Percentiles rank a stretch among this genome's conserved stretches.
phyloP scores from a whole-genome alignment of 2,888 invertebrate genomes.

The Lobophora halterata region DNA sequence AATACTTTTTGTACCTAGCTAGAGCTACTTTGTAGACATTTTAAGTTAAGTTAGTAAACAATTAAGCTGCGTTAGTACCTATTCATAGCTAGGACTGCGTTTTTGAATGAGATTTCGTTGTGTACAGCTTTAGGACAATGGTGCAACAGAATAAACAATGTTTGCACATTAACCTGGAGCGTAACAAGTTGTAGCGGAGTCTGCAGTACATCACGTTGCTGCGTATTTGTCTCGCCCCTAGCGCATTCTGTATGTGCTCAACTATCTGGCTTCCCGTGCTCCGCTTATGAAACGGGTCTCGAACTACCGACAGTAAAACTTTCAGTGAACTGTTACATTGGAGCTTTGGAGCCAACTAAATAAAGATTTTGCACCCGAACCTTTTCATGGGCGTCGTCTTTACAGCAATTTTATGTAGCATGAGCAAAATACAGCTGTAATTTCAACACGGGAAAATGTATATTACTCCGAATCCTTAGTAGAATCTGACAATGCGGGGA shows the following conservation, averaged over 20 bases:
- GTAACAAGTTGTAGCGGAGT: constrained; percentile 39
- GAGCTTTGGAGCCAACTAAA: constrained; percentile 68
- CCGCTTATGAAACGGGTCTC: constrained; percentile 59
- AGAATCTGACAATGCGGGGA: constrained; percentile 73
- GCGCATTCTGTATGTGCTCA: constrained; percentile 47
- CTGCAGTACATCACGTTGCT: constrained; percentile 39
- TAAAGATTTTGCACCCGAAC: constrained; percentile 62
- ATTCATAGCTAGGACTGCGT: constrained; percentile 4
- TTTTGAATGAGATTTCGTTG: not conserved
- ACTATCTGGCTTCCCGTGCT: constrained; percentile 48
- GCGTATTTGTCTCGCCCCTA: constrained; percentile 49
- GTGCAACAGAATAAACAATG: constrained; percentile 8
- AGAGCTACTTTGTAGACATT: no score
- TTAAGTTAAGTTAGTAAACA: no score
- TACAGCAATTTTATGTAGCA: constrained; percentile 75
- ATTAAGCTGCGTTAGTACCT: constrained; percentile 3
- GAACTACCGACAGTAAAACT: constrained; percentile 68
- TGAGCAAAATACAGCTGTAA: constrained; percentile 73
- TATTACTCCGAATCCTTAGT: constrained; percentile 74
- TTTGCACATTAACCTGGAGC: constrained; percentile 27
- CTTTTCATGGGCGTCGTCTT: constrained; percentile 68
- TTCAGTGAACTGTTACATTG: constrained; percentile 70
- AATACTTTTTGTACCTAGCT: no score
- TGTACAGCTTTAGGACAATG: constrained; percentile 1
- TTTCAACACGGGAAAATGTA: constrained; percentile 75